Evolutionary conservation across 2,888 invertebrate genomes (phyloP).

Genomic region (Lymantria monacha): DNA sequence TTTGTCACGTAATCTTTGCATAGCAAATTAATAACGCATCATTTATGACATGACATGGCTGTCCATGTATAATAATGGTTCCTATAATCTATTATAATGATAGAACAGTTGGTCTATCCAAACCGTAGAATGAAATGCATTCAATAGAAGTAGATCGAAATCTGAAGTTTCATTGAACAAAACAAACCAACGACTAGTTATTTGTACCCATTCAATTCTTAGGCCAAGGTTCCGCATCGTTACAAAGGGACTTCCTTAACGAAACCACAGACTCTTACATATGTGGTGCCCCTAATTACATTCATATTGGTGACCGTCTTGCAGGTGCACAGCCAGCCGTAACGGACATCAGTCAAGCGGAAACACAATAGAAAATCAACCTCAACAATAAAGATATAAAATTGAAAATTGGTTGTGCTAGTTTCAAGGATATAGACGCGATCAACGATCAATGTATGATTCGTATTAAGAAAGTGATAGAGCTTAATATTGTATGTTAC

Average conservation of each 20-base stretch:
- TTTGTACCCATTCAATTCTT: slow-evolving; percentile 32
- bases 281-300: slow-evolving; percentile 70
- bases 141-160: too few relatives aligned
- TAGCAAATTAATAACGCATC: too few relatives aligned
- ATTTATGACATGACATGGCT: too few relatives aligned
- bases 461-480: slow-evolving; percentile 52
- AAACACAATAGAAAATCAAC: slow-evolving; percentile 31
- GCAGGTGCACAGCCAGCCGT: slow-evolving; percentile 68
- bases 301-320: slow-evolving; percentile 76
- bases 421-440: slow-evolving; percentile 50
- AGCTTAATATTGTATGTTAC: slow-evolving; percentile 46
- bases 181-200: slow-evolving; percentile 6
- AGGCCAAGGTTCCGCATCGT: slow-evolving; percentile 34
- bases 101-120: too few relatives aligned
- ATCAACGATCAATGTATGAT: slow-evolving; percentile 52
- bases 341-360: slow-evolving; percentile 66
- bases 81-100: too few relatives aligned
- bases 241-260: slow-evolving; percentile 61
- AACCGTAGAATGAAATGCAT: too few relatives aligned
- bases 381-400: slow-evolving; percentile 13
- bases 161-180: slow-evolving; percentile 17
- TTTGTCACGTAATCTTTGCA: too few relatives aligned
- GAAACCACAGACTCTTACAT: slow-evolving; percentile 67
- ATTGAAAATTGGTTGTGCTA: slow-evolving; percentile 25
- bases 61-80: too few relatives aligned